Percentiles rank a stretch among this genome's conserved stretches.
Conservation (phyloP, 2,113 vertebrate genomes). For the Oncorhynchus kisutch region DNA sequence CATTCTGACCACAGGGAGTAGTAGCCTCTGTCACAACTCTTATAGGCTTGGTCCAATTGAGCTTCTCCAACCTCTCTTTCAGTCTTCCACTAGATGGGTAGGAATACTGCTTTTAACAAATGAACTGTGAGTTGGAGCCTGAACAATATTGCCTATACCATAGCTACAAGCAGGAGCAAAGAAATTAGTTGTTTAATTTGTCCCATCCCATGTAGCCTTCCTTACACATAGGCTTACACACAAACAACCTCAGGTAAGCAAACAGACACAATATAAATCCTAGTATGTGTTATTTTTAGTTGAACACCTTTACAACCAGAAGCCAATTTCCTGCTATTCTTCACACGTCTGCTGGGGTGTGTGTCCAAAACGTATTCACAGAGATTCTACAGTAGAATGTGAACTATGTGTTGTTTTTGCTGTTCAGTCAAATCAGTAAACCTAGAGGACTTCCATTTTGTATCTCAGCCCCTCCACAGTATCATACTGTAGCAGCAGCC, state of each 20-base stretch:
- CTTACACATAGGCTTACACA: not conserved
- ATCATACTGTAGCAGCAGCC: conserved; percentile 54
- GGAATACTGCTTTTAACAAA: not conserved
- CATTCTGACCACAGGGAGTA: conserved; percentile 20
- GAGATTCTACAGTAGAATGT: conserved; percentile 16
- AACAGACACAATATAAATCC: conserved; percentile 19
- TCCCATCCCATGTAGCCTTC: not conserved
- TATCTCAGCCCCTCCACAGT: conserved; percentile 44
- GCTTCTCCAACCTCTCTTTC: not conserved
- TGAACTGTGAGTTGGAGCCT: not conserved
- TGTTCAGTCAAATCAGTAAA: conserved; percentile 39
- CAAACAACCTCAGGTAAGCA: not conserved
- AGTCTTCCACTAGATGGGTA: not conserved
- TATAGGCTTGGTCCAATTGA: not conserved
- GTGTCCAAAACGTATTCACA: too few species aligned
- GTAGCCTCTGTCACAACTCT: conserved; percentile 9
- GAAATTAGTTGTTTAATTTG: not conserved
- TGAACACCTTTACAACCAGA: too few species aligned
- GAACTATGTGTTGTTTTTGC: conserved; percentile 42
- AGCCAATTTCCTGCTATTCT: too few species aligned
- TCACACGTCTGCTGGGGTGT: too few species aligned
- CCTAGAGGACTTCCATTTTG: conserved; percentile 38
- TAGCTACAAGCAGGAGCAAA: not conserved
- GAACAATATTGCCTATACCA: not conserved
- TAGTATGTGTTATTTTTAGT: conserved; percentile 36